Evolutionary conservation across 2,888 invertebrate species (phyloP).

Genomic region (Caradrina kadenii): DNA sequence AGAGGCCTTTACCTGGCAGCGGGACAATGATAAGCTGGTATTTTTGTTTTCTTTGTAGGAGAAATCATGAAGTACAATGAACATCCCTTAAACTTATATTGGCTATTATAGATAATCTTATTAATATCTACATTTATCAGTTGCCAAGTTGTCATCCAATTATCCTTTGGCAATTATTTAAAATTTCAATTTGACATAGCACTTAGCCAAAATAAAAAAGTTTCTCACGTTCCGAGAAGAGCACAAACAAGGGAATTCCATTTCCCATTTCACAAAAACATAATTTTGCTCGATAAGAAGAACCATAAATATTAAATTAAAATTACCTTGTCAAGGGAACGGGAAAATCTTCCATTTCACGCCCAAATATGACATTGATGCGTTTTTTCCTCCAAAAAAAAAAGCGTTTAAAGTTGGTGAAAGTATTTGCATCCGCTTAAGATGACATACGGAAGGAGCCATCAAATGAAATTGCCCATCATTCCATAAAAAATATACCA

Average conservation of each 20-base stretch:
- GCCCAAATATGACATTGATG: slow-evolving; percentile 48
- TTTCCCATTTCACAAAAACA: slow-evolving; percentile 45
- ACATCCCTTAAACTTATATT: background rate
- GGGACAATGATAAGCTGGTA: too few relatives aligned
- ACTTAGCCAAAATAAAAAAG: slow-evolving; percentile 7
- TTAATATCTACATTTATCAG: background rate
- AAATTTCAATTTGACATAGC: background rate
- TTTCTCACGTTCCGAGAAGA: slow-evolving; percentile 5
- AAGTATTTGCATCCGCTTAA: slow-evolving; percentile 51
- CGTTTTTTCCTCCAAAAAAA: slow-evolving; percentile 35
- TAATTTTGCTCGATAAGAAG: slow-evolving; percentile 50
- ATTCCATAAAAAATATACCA: slow-evolving; percentile 47
- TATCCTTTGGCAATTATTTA: slow-evolving; percentile 6
- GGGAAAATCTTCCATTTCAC: slow-evolving; percentile 45
- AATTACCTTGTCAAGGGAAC: slow-evolving; percentile 55
- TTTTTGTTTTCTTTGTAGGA: background rate
- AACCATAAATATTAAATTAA: slow-evolving; percentile 56
- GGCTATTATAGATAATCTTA: background rate
- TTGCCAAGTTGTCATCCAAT: background rate
- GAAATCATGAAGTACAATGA: background rate
- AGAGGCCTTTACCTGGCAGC: too few relatives aligned
- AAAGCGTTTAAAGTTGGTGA: slow-evolving; percentile 41
- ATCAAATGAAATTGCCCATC: slow-evolving; percentile 47
- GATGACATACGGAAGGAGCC: slow-evolving; percentile 32
- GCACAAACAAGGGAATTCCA: slow-evolving; percentile 32